A percentile compares a stretch with the other conserved stretches of the same genome.
phyloP scores from a whole-genome alignment of 2,113 vertebrate species.

The Myrmecobius fasciatus region DNA sequence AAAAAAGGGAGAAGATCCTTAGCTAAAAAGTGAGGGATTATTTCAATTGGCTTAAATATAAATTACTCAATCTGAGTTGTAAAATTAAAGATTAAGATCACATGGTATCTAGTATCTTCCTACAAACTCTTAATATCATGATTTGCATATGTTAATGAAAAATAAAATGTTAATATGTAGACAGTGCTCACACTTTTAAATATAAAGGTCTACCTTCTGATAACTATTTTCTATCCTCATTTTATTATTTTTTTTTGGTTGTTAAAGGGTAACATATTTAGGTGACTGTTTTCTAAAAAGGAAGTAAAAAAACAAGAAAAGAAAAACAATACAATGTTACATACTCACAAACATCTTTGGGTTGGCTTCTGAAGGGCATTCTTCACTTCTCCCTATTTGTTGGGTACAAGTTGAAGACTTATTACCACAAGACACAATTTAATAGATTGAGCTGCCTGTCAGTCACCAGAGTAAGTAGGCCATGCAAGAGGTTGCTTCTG shows the following conservation, averaged over 20 bases:
- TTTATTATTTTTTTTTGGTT: neutral
- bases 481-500: slow-evolving; percentile 44
- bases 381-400: slow-evolving; percentile 43
- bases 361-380: slow-evolving; percentile 2
- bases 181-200: neutral
- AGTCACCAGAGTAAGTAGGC: slow-evolving; percentile 73
- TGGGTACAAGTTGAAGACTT: slow-evolving; percentile 68
- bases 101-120: neutral
- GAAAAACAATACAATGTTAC: slow-evolving; percentile 42
- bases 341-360: slow-evolving; percentile 43
- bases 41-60: neutral
- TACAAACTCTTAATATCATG: neutral
- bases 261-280: neutral
- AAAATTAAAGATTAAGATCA: neutral
- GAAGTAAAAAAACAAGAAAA: slow-evolving; percentile 2
- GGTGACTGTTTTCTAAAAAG: slow-evolving; percentile 39
- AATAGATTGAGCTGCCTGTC: slow-evolving; percentile 74
- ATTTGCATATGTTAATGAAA: neutral
- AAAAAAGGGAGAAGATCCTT: neutral
- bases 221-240: neutral
- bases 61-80: neutral
- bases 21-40: neutral
- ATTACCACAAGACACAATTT: slow-evolving; percentile 74
- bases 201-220: neutral
- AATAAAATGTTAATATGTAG: neutral